Percentiles rank a stretch among this genome's conserved stretches.
Conservation (phyloP, 1,140 invertebrate genomes). For the Piezodorus guildinii region DNA sequence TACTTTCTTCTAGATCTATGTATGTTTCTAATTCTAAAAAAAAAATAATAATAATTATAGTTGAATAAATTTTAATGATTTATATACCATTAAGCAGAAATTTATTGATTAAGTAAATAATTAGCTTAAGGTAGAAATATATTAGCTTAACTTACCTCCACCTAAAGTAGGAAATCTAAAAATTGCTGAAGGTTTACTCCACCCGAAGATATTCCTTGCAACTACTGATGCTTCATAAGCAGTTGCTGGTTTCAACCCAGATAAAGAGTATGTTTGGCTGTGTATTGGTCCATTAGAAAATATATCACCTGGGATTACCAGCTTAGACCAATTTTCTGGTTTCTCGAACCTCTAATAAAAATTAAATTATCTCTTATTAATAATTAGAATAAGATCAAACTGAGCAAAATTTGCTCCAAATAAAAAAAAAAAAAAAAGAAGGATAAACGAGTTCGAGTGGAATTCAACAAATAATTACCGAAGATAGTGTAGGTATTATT, state of each 20-base stretch:
- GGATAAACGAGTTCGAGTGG: too few species aligned
- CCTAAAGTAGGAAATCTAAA: constrained; percentile 52
- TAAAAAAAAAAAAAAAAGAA: background rate
- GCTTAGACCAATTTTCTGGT: constrained; percentile 43
- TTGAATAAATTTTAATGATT: too few species aligned
- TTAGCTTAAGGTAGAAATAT: too few species aligned
- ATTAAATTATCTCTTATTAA: background rate
- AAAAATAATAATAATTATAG: too few species aligned
- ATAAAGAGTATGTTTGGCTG: constrained; percentile 50
- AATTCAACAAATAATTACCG: too few species aligned
- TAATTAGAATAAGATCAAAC: background rate
- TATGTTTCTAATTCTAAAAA: too few species aligned
- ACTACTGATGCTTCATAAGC: constrained; percentile 57
- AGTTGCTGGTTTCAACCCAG: constrained; percentile 48
- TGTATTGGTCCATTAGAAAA: constrained; percentile 46
- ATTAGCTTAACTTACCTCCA: constrained; percentile 37
- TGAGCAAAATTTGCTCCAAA: background rate
- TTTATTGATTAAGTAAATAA: too few species aligned
- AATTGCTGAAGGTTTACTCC: constrained; percentile 50
- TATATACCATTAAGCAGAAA: too few species aligned
- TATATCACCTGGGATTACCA: constrained; percentile 52
- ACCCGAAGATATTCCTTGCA: constrained; percentile 57
- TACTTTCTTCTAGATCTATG: too few species aligned
- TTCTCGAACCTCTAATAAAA: constrained; percentile 23
- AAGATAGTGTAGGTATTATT: too few species aligned